Conservation (phyloP, 2,113 vertebrate genomes). For the Bubalus kerabau region DNA sequence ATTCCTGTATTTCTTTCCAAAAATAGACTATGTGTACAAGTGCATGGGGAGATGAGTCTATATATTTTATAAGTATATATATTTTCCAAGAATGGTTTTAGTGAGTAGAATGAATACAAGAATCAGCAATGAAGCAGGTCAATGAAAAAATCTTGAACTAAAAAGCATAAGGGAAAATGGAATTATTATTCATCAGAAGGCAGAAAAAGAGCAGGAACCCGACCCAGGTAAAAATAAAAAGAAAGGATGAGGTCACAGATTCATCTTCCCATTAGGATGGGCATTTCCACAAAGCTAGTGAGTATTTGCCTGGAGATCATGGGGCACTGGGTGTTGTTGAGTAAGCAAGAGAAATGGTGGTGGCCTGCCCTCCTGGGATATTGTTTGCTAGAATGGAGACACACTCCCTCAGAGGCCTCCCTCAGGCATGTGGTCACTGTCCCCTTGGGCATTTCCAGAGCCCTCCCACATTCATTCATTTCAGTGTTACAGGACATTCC, state of each 20-base stretch:
- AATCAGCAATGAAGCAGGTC: neutral
- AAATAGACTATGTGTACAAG: neutral
- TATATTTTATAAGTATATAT: neutral
- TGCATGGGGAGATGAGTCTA: neutral
- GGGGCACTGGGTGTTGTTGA: neutral
- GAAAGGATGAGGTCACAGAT: neutral
- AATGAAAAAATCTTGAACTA: neutral
- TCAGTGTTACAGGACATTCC: neutral
- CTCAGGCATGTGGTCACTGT: neutral
- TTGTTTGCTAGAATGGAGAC: neutral
- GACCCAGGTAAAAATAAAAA: neutral
- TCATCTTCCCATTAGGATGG: neutral
- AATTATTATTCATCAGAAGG: neutral
- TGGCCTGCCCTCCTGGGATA: neutral
- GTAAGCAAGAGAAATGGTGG: neutral
- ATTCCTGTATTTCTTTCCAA: neutral
- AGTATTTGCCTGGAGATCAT: neutral
- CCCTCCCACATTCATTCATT: neutral
- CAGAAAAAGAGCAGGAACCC: neutral
- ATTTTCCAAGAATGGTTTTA: conserved; percentile 10
- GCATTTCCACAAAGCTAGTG: neutral
- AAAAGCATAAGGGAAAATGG: neutral
- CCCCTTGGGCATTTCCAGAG: neutral
- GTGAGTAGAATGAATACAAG: neutral
- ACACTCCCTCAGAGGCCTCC: neutral